Evolutionary conservation across 2,888 invertebrate genomes (phyloP), one percentile per base, ranked within the genome.

Genomic region (Watsonalla cultraria): DNA sequence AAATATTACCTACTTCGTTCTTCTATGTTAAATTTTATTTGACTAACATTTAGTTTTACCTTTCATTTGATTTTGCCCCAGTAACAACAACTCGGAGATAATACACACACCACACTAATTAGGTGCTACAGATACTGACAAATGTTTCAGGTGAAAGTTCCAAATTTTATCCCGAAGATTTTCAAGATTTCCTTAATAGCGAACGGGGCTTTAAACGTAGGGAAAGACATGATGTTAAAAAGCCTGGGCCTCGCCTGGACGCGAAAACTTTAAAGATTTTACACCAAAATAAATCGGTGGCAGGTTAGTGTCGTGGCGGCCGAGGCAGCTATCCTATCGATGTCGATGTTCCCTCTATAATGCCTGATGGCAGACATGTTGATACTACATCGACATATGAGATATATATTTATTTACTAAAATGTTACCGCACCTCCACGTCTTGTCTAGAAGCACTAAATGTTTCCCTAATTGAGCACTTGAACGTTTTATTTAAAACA

Each of bases 221-320:
- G 70, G 97, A 97, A 91, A 92, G 98, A 73, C 92, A 97, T 63
- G 97, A 98, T 87, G 97, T 97, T 51, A 98, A 98, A 90, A 98
- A 98, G 89, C 97, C 98, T n/a, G 97, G 97, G 56, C 97, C 98
- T 51, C 94, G 93, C 57, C 94, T 94, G 84, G 93, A 94, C 74
- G 92, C 93, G 55, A 94, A 95, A 86, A 93, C 83, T 54, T 80
- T 89, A 87, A 90, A 86, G 82, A 80, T 84, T 78, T 82, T 86
- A 70, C 83, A 84, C 86, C 79, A 81, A 82, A 89, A 88, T 86
- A 88, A 83, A 70, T 82, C 89, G 67, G 90, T 87, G 89, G 84
- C 90, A 90, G 90, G 90, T 90, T 89, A 90, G 90, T 90, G 88
- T 88, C 89, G 88, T 87, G 65, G 72, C 68, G 79, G 84, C 82